phyloP scores from a whole-genome alignment of 2,113 vertebrate species.

The Phrynocephalus versicolor region DNA sequence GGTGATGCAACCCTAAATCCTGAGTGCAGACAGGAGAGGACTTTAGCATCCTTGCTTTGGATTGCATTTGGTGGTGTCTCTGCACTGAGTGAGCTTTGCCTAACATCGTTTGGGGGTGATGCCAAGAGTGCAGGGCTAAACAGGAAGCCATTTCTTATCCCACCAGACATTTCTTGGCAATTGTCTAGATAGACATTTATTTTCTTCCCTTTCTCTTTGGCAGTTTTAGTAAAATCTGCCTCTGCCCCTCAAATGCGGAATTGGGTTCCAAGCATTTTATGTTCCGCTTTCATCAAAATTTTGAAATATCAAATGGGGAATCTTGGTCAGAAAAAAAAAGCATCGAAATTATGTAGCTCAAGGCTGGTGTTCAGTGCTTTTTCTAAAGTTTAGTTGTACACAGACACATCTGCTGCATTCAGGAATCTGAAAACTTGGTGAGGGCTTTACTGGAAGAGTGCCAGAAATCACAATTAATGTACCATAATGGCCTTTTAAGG shows the following conservation, averaged over 20 bases:
- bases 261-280: conserved; percentile 39
- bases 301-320: conserved; percentile 34
- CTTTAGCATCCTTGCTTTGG: not conserved
- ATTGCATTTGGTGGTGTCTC: not conserved
- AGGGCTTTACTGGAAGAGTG: conserved; percentile 21
- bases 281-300: conserved; percentile 44
- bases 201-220: conserved; percentile 5
- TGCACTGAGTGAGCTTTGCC: not conserved
- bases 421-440: conserved; percentile 45
- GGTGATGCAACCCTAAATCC: not conserved
- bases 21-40: not conserved
- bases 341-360: conserved; percentile 60
- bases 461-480: conserved; percentile 61
- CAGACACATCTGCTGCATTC: conserved; percentile 41
- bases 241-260: conserved; percentile 41
- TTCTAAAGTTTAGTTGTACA: not conserved
- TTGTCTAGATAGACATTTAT: conserved; percentile 37
- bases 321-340: conserved; percentile 60
- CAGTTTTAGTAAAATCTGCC: conserved; percentile 8
- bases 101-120: fast-evolving
- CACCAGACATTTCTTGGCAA: not conserved
- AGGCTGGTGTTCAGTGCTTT: conserved; percentile 22
- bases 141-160: not conserved
- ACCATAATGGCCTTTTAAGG: conserved; percentile 55
- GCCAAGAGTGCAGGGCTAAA: not conserved